A percentile compares a stretch with the other conserved stretches of the same genome.
phyloP scores from a whole-genome alignment of 2,888 invertebrate genomes.

The Chaetogeoica ovagalla region DNA sequence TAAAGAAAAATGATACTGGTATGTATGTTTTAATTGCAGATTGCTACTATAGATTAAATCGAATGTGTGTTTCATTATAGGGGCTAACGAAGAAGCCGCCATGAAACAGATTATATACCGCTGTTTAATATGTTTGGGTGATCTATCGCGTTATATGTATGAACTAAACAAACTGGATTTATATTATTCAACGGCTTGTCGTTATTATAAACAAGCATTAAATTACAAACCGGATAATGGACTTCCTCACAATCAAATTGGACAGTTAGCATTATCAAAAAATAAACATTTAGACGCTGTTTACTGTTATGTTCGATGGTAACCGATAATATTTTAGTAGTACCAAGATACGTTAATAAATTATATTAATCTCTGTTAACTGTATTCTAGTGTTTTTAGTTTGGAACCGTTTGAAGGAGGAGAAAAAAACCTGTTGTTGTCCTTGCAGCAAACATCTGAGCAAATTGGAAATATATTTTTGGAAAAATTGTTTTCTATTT shows the following conservation, averaged over 20 bases:
- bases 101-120: constrained; percentile 72
- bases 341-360: not conserved
- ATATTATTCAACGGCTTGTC: constrained; percentile 72
- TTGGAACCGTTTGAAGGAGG: constrained; percentile 85
- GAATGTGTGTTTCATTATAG: not conserved
- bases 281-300: constrained; percentile 81
- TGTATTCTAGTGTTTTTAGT: constrained; percentile 65
- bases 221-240: constrained; percentile 77
- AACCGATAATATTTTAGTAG: constrained; percentile 58
- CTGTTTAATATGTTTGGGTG: constrained; percentile 86
- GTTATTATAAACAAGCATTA: constrained; percentile 83
- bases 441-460: constrained; percentile 60
- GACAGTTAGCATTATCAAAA: constrained; percentile 78
- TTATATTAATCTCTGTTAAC: constrained; percentile 10
- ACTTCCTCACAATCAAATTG: constrained; percentile 93
- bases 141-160: constrained; percentile 82
- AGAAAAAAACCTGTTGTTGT: constrained; percentile 78
- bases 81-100: constrained; percentile 61
- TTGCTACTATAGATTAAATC: not conserved
- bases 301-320: constrained; percentile 80
- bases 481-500: constrained; percentile 31
- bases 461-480: constrained; percentile 13
- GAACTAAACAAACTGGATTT: constrained; percentile 71
- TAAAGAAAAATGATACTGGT: constrained; percentile 40
- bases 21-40: not conserved